Percentiles rank a stretch among this genome's conserved stretches.
These are phyloP conservation scores for Cristatella mucedo DNA, from an alignment of 2,888 invertebrate genomes.

Conservation along the genomic window DNA sequence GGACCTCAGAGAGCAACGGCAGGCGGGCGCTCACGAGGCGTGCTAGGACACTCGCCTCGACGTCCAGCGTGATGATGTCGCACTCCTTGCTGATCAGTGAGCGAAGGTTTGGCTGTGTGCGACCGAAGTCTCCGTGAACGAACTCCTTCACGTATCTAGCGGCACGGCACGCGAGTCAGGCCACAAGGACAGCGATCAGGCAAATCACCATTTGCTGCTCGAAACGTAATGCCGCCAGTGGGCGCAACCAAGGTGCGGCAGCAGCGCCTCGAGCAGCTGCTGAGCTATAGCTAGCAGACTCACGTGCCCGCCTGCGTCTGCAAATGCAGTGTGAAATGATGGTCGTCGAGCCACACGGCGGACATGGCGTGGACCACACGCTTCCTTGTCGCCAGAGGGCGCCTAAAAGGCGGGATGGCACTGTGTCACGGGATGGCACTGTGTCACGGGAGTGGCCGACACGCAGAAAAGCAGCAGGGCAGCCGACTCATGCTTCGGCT, in stretches of 20 bases:
- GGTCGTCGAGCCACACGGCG: slow-evolving; percentile 42
- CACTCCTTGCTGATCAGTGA: slow-evolving; percentile 51
- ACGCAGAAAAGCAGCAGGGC: too few species aligned
- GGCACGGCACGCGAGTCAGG: slow-evolving; percentile 6
- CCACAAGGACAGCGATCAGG: too few species aligned
- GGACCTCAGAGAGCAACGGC: too few species aligned
- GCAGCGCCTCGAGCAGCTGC: too few species aligned
- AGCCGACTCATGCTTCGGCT: too few species aligned
- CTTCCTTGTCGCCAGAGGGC: slow-evolving; percentile 55
- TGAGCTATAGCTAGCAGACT: too few species aligned
- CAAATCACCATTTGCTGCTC: too few species aligned
- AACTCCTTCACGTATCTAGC: slow-evolving; percentile 78
- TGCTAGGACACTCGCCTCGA: slow-evolving; percentile 34
- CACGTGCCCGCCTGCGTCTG: slow-evolving; percentile 74
- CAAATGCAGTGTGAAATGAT: slow-evolving; percentile 49
- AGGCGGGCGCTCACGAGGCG: neutral
- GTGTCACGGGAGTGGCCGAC: too few species aligned
- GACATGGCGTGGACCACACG: slow-evolving; percentile 50
- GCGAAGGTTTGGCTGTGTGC: slow-evolving; percentile 62
- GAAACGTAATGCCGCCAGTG: too few species aligned
- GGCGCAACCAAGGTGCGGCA: too few species aligned
- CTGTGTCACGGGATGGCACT: too few species aligned
- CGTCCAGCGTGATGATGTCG: slow-evolving; percentile 84
- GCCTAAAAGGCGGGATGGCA: too few species aligned
- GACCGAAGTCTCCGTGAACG: slow-evolving; percentile 82